Evolutionary conservation across 2,113 vertebrate genomes (phyloP).

Genomic region (Sigmodon hispidus): DNA sequence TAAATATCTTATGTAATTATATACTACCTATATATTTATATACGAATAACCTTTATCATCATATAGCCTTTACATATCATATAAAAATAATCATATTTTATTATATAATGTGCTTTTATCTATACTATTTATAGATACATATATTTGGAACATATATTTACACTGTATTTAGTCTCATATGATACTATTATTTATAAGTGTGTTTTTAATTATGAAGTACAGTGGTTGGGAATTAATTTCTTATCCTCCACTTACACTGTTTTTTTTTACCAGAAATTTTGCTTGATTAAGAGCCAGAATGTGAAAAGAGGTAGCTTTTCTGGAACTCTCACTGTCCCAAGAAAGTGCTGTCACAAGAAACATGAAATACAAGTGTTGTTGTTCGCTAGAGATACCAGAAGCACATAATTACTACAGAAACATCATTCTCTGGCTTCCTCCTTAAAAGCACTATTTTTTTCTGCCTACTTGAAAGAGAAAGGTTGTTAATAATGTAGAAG

Average conservation of each 20-base stretch:
- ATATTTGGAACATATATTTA: neutral
- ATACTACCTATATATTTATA: neutral
- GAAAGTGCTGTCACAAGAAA: neutral
- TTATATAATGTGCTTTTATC: neutral
- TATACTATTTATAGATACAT: neutral
- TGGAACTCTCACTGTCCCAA: neutral
- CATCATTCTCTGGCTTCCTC: neutral
- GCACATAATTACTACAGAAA: neutral
- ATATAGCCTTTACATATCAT: neutral
- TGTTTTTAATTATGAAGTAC: neutral
- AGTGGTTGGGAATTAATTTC: neutral
- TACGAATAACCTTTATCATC: neutral
- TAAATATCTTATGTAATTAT: neutral
- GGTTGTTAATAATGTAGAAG: neutral
- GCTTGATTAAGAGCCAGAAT: neutral
- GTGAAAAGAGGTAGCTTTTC: fast-evolving
- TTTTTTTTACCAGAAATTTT: neutral
- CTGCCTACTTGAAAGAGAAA: neutral
- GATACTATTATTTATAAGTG: neutral
- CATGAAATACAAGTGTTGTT: neutral
- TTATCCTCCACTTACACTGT: neutral
- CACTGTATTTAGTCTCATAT: neutral
- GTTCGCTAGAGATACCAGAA: neutral
- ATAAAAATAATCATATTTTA: neutral
- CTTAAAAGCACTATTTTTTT: neutral